phyloP scores from a whole-genome alignment of 2,797 vertebrate genomes.

The Parauchenoglanis punctatus region DNA sequence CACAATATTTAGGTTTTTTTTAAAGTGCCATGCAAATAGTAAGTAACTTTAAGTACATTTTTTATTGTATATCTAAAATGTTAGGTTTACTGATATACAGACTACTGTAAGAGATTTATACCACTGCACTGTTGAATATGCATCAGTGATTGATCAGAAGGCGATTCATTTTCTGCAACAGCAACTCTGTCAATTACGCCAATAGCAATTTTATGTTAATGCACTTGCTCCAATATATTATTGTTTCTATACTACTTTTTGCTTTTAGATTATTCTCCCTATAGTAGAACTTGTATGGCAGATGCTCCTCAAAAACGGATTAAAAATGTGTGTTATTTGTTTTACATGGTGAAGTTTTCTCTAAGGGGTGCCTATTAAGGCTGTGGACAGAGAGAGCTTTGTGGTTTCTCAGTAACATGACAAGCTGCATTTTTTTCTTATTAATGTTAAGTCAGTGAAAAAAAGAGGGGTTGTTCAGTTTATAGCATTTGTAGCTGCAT shows the following conservation, averaged over 20 bases:
- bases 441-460: not conserved
- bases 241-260: not conserved
- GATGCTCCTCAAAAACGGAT: not conserved
- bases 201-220: not conserved
- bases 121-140: not conserved
- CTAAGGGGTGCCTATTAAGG: not conserved
- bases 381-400: slow-evolving; percentile 4
- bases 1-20: not conserved
- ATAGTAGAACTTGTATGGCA: not conserved
- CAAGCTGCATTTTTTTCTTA: slow-evolving; percentile 1
- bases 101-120: not conserved
- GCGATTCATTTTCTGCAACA: not conserved
- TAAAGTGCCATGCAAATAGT: not conserved
- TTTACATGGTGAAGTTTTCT: not conserved
- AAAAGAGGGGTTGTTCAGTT: not conserved
- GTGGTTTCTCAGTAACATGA: not conserved
- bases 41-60: not conserved
- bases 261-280: not conserved
- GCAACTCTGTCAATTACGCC: not conserved
- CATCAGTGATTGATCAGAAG: not conserved
- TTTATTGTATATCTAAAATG: not conserved
- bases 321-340: not conserved
- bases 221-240: too few species aligned
- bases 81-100: not conserved
- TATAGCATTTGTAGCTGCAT: not conserved